Evolutionary conservation across 2,797 vertebrate genomes (phyloP).

Genomic region (Sebastiscus tertius): DNA sequence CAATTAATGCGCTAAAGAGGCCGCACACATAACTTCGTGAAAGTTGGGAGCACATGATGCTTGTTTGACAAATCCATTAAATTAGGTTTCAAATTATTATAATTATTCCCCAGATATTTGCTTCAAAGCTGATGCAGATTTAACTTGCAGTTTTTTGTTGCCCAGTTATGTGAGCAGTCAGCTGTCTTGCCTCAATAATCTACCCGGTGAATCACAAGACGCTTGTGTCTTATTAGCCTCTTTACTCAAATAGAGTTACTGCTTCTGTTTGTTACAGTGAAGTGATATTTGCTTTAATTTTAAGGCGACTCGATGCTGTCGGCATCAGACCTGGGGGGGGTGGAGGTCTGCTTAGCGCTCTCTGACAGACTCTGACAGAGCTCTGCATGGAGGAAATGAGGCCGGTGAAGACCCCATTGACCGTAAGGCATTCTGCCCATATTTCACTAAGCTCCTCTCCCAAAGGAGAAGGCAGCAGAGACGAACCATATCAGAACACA

Average conservation of each 20-base stretch:
- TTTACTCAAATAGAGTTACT: slow-evolving; percentile 36
- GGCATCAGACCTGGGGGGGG: not conserved
- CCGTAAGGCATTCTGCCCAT: slow-evolving; percentile 62
- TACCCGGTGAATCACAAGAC: slow-evolving; percentile 37
- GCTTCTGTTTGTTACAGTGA: slow-evolving; percentile 38
- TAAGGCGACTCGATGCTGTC: slow-evolving; percentile 33
- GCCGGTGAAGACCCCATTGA: slow-evolving; percentile 53
- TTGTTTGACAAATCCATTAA: not conserved
- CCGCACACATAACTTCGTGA: slow-evolving; percentile 28
- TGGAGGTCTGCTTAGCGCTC: slow-evolving; percentile 16
- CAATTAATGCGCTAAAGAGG: slow-evolving; percentile 65
- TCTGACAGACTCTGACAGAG: slow-evolving; percentile 20
- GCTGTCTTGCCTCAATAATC: slow-evolving; percentile 13
- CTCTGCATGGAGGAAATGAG: slow-evolving; percentile 53
- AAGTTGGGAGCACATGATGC: not conserved
- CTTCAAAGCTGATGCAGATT: not conserved
- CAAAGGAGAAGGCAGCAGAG: slow-evolving; percentile 52
- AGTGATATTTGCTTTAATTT: slow-evolving; percentile 51
- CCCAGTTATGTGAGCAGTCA: slow-evolving; percentile 29
- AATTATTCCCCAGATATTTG: not conserved
- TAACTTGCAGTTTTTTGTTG: not conserved
- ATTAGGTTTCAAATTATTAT: not conserved
- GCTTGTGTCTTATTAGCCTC: slow-evolving; percentile 33
- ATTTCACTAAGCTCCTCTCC: slow-evolving; percentile 64
- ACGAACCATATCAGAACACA: slow-evolving; percentile 62